A percentile compares a stretch with the other conserved stretches of the same genome.
phyloP scores from a whole-genome alignment of 2,797 vertebrate species.

The Ceyx erithaca region DNA sequence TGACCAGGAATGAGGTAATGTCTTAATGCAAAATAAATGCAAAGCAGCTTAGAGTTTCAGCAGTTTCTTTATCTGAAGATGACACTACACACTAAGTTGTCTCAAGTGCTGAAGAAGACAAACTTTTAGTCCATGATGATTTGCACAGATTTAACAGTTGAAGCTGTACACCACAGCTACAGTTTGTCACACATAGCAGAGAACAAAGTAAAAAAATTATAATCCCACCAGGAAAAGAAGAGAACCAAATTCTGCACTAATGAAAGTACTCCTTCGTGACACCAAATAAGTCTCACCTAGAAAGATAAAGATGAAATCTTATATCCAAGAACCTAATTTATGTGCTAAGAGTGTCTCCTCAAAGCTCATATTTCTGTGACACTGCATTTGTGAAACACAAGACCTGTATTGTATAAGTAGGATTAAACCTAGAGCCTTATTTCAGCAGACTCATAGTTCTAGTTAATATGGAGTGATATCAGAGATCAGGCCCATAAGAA shows the following conservation, averaged over 20 bases:
- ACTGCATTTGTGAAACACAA: conserved; percentile 28
- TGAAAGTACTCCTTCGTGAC: not conserved
- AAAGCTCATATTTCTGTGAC: conserved; percentile 6
- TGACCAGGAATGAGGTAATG: not conserved
- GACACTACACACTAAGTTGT: not conserved
- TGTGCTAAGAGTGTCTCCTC: not conserved
- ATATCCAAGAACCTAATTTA: not conserved
- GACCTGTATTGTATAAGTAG: not conserved
- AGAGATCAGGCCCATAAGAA: conserved; percentile 1
- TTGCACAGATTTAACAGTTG: not conserved
- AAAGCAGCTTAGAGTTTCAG: conserved; percentile 4
- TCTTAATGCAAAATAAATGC: conserved; percentile 32
- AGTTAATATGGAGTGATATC: conserved; percentile 1
- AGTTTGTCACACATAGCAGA: not conserved
- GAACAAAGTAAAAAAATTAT: not conserved
- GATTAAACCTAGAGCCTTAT: conserved; percentile 24
- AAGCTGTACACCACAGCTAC: not conserved
- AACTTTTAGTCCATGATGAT: not conserved
- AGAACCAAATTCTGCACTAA: not conserved
- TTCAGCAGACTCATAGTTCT: not conserved
- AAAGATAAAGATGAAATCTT: conserved; percentile 29
- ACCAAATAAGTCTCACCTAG: conserved; percentile 11
- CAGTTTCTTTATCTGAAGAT: conserved; percentile 5
- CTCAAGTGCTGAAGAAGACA: not conserved
- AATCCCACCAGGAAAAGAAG: not conserved